phyloP scores from a whole-genome alignment of 2,888 invertebrate species.

The Agonopterix alstromeriana region DNA sequence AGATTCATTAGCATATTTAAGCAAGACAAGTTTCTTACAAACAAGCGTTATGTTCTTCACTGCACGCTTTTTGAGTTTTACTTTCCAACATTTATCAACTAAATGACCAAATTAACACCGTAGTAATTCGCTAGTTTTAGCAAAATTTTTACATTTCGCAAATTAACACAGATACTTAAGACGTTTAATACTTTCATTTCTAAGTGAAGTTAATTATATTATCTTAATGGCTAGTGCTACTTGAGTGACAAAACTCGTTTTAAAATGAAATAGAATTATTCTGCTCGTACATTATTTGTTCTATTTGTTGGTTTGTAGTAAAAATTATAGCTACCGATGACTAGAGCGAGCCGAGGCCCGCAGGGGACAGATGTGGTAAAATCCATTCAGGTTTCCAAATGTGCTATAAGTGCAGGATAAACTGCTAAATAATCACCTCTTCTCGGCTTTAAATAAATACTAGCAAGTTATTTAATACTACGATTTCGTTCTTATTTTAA shows the following conservation, averaged over 20 bases:
- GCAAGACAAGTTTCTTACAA: no score
- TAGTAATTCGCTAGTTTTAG: slow-evolving; percentile 7
- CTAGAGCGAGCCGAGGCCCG: not conserved
- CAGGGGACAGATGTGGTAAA: no score
- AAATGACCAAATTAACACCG: slow-evolving; percentile 11
- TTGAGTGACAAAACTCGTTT: not conserved
- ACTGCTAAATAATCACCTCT: no score
- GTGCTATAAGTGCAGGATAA: no score
- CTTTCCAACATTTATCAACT: slow-evolving; percentile 9
- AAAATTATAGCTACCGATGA: slow-evolving; percentile 2
- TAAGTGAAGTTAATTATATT: slow-evolving; percentile 2
- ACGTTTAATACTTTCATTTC: slow-evolving; percentile 7
- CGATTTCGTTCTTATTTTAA: no score
- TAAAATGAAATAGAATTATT: slow-evolving; percentile 3
- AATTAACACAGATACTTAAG: slow-evolving; percentile 7
- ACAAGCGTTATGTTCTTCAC: not conserved
- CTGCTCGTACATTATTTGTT: not conserved
- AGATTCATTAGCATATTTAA: no score
- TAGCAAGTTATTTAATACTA: no score
- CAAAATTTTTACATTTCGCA: slow-evolving; percentile 12
- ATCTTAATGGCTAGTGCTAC: slow-evolving; percentile 1
- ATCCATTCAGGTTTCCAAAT: slow-evolving; percentile 2
- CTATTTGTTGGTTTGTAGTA: slow-evolving; percentile 5
- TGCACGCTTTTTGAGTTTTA: slow-evolving; percentile 3
- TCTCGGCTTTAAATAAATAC: no score